Evolutionary conservation across 1,140 invertebrate genomes (phyloP), one percentile per base, ranked within the genome.

Genomic region (Gryllus bimaculatus): DNA sequence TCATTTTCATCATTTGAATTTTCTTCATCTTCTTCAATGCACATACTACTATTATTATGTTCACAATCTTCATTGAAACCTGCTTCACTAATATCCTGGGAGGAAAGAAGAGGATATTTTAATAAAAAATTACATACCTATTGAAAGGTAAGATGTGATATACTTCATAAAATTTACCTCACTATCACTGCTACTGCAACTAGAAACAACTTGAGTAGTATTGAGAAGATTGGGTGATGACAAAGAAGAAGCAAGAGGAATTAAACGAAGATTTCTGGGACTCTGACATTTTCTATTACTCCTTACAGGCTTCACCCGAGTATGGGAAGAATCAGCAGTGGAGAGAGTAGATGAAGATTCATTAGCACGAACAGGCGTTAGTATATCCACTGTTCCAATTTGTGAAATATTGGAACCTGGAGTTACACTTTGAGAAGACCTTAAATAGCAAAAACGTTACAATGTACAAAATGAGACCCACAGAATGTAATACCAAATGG

Each of bases 1-100:
- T 94, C 93, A 85, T 94, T 94, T 84, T 94, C 93, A 82, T 94
- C 93, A 83, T 92, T 92, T 47, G 90, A 92, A 80, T 86, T 86
- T 39, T 86, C 86, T 77, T 80, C 88, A 21, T 86, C 86, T 77
- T 80, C 88, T 15, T 86, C 82, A 47, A 85, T 83, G 73, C 84
- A 85, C 26, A 86, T 79, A 80, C 85, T 86, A 8, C 85, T 84
- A 73, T 86, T 87, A 48, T 85, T 84, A 48, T 84, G 85, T 48
- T 88, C 87, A 80, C 85, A 85, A 48, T 90, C 85, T 81, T 91
- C 89, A 48, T 89, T 86, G 82, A 89, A 90, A 78, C 88, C 87
- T 47, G 89, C 88, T 83, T 94, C 92, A 83, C 90, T 93, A 39
- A 93, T 84, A 83, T 92, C 91, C 92, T 93, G 83, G 8, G 85